Base-by-base conservation (phyloP, 53 echinoderm and acorn worm genomes). In the Stichopus horrens region DNA sequence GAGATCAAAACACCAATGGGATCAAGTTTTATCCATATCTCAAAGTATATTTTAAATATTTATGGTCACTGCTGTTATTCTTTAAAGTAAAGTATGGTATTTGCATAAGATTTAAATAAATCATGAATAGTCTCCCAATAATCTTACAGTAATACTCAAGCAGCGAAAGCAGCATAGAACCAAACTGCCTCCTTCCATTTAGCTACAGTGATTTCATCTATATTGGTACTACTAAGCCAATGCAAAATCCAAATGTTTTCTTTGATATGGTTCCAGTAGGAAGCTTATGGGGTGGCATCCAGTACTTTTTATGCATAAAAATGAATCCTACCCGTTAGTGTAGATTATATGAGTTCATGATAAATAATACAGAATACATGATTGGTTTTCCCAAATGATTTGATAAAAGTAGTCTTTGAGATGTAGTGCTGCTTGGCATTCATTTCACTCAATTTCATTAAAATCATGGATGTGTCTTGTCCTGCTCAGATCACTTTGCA, bases 271-370 rank as follows among this genome's bases (percentile, higher is more conserved):
- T 71, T 71, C 71, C 71, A 71, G 71, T 71, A 7, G 19, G 71
- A 71, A 71, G 71, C 71, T 71, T 18, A 20, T 71, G 71, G 71
- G 71, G 71, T 71, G 71, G 71, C 71, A 71, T 13, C 19, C 71
- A 7, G n/a, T 16, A 80, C n/a, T 55, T 80, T 80, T 55, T 80
- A 80, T 80, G 80, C 80, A 80, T 80, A 80, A 80, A 57, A 55
- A 21, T 57, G 57, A 80, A 80, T 55, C 80, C 57, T 55, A 57
- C 56, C 80, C 80, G 56, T 80, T 57, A 80, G 80, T 57, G 57
- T 20, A 80, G 80, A 80, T 80, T 80, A 80, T 55, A 19, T 8
- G 19, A 80, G 14, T 80, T 57, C 56, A 80, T 57, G 56, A 57
- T 20, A 53, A 80, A 57, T 57, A 80, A 18, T 80, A 57, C 56